phyloP scores from a whole-genome alignment of 2,888 invertebrate genomes.

The Diaphora mendica region DNA sequence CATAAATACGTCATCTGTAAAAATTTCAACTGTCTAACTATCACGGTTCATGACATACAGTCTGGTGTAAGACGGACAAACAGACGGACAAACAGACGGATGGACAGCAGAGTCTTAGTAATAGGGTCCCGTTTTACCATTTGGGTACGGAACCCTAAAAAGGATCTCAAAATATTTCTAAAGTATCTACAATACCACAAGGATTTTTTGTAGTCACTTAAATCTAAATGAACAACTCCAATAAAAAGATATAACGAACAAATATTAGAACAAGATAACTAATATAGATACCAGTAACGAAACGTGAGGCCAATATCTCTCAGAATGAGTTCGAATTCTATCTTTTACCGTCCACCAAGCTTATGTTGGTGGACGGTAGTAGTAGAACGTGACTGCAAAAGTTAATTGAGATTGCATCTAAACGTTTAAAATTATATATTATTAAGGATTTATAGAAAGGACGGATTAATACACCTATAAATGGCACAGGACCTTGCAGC shows the following conservation, averaged over 20 bases:
- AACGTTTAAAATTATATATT: constrained; percentile 2
- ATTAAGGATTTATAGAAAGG: background rate
- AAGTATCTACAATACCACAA: background rate
- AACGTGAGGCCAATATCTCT: constrained; percentile 14
- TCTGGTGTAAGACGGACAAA: no score
- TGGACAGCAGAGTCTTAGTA: no score
- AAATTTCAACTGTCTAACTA: no score
- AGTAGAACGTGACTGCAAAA: constrained; percentile 11
- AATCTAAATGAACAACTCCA: background rate
- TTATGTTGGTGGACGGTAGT: background rate
- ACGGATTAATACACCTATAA: background rate
- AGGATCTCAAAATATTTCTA: background rate
- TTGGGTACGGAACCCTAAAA: no score
- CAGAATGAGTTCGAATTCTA: constrained; percentile 13
- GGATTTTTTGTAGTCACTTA: background rate
- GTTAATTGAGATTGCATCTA: constrained; percentile 12
- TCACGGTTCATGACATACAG: no score
- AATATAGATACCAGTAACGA: constrained; percentile 14
- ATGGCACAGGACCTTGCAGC: background rate
- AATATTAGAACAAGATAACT: constrained; percentile 10
- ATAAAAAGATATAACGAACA: background rate
- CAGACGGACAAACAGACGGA: no score
- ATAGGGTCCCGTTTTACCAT: no score
- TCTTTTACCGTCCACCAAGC: constrained; percentile 11
- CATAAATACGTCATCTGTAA: no score